Evolutionary conservation across 2,888 invertebrate species (phyloP).

Genomic region (Ernsta delagoae): DNA sequence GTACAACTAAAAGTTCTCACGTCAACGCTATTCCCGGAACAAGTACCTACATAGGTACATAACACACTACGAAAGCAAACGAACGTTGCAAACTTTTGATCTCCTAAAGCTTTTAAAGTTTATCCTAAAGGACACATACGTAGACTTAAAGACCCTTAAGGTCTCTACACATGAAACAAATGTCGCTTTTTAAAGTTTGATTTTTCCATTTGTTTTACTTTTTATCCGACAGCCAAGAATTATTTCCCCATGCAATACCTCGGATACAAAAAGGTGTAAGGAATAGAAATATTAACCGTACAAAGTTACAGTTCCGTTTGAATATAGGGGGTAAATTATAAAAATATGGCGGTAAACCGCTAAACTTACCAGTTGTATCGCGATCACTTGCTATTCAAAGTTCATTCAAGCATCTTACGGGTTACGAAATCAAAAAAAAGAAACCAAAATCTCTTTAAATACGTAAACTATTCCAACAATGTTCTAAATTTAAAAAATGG

Average conservation of each 20-base stretch:
- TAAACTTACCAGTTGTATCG: conserved; percentile 30
- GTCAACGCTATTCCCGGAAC: conserved; percentile 12
- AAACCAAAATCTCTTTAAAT: conserved; percentile 11
- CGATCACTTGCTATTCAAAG: conserved; percentile 20
- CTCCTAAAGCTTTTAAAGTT: conserved; percentile 28
- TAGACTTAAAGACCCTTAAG: too few relatives aligned
- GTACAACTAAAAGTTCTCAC: conserved; percentile 15
- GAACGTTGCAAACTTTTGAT: conserved; percentile 27
- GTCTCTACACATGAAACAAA: too few relatives aligned
- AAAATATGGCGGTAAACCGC: conserved; percentile 25
- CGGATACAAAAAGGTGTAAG: too few relatives aligned
- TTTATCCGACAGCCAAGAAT: too few relatives aligned
- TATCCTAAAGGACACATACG: background rate
- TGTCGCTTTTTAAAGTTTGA: too few relatives aligned
- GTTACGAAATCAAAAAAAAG: conserved; percentile 9
- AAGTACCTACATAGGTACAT: background rate
- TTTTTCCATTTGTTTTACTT: too few relatives aligned
- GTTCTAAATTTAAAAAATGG: conserved; percentile 29
- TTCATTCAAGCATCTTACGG: conserved; percentile 24
- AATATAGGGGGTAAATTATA: conserved; percentile 23
- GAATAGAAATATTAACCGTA: background rate
- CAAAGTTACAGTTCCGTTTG: conserved; percentile 30
- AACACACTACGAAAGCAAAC: conserved; percentile 9
- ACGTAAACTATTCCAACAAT: conserved; percentile 4
- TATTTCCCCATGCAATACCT: too few relatives aligned